phyloP scores from a whole-genome alignment of 92 coral and sea anemone species.

The Zoanthus solanderi region DNA sequence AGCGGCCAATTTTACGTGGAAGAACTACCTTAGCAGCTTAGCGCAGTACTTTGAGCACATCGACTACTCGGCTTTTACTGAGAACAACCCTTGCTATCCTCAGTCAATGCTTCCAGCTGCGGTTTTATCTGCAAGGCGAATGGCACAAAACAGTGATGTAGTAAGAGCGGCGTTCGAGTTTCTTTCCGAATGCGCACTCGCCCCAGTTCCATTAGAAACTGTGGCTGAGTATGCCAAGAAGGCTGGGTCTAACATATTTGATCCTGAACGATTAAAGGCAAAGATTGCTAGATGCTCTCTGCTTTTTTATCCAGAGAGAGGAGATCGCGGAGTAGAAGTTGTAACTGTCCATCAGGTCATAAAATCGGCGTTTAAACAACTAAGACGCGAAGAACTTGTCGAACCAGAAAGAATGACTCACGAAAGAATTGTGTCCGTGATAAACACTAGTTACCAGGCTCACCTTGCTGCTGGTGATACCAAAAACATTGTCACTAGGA shows the following conservation, averaged over 20 bases:
- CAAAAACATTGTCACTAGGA: constrained; percentile 69
- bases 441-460: neutral
- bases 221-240: constrained; percentile 64
- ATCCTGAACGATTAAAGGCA: constrained; percentile 79
- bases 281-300: constrained; percentile 85
- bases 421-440: neutral
- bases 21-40: constrained; percentile 67
- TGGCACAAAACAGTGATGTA: constrained; percentile 80
- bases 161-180: constrained; percentile 79
- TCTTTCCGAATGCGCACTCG: constrained; percentile 83
- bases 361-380: constrained; percentile 76
- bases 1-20: constrained; percentile 79
- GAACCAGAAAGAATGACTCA: neutral
- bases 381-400: constrained; percentile 53
- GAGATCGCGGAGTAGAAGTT: constrained; percentile 88
- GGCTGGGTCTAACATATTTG: constrained; percentile 36
- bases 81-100: constrained; percentile 82
- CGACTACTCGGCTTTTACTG: constrained; percentile 75
- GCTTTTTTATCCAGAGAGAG: constrained; percentile 73
- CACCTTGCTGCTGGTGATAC: constrained; percentile 42
- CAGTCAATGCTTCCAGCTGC: constrained; percentile 88
- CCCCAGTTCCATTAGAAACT: constrained; percentile 87
- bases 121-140: constrained; percentile 83
- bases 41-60: constrained; percentile 69
- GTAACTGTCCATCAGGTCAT: constrained; percentile 85